phyloP scores from a whole-genome alignment of 2,797 vertebrate species.

The Acipenser transmontanus region DNA sequence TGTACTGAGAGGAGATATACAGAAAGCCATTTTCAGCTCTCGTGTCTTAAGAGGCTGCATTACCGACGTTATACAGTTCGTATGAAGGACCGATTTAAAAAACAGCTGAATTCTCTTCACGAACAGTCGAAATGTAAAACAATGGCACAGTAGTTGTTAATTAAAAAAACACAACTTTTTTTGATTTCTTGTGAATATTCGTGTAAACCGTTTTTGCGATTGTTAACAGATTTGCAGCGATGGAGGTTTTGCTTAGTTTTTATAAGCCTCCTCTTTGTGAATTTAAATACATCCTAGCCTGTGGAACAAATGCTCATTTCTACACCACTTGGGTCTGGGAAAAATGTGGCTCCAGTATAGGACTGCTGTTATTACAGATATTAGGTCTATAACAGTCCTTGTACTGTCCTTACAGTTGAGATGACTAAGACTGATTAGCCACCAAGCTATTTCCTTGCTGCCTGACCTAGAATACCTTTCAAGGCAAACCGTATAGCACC shows the following conservation, averaged over 20 bases:
- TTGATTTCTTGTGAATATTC: too few relatives aligned
- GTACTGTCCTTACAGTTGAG: neutral
- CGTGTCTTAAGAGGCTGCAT: conserved; percentile 4
- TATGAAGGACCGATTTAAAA: neutral
- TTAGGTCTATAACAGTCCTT: neutral
- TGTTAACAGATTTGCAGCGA: too few relatives aligned
- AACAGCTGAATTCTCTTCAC: neutral
- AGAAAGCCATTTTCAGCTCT: conserved; percentile 34
- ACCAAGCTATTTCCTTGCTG: conserved; percentile 28
- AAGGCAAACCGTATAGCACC: conserved; percentile 49
- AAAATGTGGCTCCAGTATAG: conserved; percentile 1
- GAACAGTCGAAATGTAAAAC: neutral
- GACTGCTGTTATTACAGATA: neutral
- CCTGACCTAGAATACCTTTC: conserved; percentile 22
- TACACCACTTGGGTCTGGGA: neutral
- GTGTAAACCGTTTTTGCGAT: too few relatives aligned
- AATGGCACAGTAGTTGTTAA: neutral
- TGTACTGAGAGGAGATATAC: conserved; percentile 30
- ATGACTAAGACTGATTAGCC: neutral
- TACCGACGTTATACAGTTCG: neutral
- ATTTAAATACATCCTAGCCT: too few relatives aligned
- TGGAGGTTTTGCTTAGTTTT: too few relatives aligned
- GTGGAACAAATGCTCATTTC: too few relatives aligned
- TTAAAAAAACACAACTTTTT: too few relatives aligned
- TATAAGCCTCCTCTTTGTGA: too few relatives aligned